phyloP scores from a whole-genome alignment of 2,113 vertebrate genomes.

The Ophiodon elongatus region DNA sequence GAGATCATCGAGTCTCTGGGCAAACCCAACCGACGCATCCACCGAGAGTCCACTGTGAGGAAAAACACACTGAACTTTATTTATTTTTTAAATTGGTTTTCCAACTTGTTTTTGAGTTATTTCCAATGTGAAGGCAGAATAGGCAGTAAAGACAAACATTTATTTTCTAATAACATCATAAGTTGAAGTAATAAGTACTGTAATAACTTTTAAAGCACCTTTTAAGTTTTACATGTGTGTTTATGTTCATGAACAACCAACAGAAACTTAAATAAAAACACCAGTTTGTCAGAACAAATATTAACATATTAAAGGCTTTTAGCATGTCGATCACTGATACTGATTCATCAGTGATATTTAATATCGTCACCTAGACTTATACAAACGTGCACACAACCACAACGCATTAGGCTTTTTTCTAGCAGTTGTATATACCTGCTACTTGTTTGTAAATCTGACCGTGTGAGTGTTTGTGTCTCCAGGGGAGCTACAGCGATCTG shows the following conservation, averaged over 20 bases:
- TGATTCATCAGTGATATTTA: neutral
- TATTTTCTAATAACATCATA: neutral
- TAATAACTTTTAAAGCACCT: neutral
- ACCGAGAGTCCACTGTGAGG: slow-evolving; percentile 94
- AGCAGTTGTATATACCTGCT: neutral
- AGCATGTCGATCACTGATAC: neutral
- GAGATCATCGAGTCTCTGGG: slow-evolving; percentile 98
- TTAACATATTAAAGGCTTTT: neutral
- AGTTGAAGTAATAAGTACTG: neutral
- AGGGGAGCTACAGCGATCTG: slow-evolving; percentile 99
- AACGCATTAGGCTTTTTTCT: neutral
- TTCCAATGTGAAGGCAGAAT: neutral
- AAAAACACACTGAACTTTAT: neutral
- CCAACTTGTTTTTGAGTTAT: too few relatives aligned
- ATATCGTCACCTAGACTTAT: neutral
- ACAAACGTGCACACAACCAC: neutral
- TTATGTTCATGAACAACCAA: neutral
- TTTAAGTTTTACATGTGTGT: neutral
- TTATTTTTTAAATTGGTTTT: neutral
- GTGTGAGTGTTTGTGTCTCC: slow-evolving; percentile 32
- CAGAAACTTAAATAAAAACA: neutral
- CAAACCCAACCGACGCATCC: slow-evolving; percentile 97
- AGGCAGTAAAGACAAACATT: neutral
- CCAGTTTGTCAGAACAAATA: neutral
- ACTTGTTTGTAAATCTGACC: neutral